These are phyloP conservation scores for Linnaemya vulpina DNA, from an alignment of 2,888 invertebrate species.

Conservation along the genomic window DNA sequence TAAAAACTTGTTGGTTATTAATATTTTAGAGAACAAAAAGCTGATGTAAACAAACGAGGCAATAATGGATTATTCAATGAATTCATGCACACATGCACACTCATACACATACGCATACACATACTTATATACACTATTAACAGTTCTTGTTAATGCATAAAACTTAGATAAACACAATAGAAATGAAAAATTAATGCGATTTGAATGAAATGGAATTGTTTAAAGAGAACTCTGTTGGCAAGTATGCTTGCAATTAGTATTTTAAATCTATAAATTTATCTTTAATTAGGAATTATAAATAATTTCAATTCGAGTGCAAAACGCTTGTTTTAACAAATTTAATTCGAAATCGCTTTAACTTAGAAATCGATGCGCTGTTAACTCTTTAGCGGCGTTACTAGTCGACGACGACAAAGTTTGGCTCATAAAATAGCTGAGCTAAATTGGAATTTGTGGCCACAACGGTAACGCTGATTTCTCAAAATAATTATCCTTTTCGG, in stretches of 20 bases:
- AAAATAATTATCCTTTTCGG: no score
- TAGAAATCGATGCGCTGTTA: no score
- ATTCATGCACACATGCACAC: conserved; percentile 36
- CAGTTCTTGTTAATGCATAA: not conserved
- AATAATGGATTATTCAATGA: conserved; percentile 28
- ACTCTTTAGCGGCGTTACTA: no score
- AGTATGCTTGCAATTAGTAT: not conserved
- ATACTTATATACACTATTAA: not conserved
- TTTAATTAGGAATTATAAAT: conserved; percentile 1
- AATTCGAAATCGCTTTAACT: no score
- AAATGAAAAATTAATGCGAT: not conserved
- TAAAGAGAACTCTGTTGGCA: not conserved
- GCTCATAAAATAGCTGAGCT: no score
- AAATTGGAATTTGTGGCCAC: no score
- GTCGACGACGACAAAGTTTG: no score
- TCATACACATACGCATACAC: not conserved
- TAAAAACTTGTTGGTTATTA: conserved; percentile 11
- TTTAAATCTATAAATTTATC: conserved; percentile 7
- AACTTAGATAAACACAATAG: conserved; percentile 6
- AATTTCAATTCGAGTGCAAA: not conserved
- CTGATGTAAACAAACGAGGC: conserved; percentile 38
- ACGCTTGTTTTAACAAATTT: no score
- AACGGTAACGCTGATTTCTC: no score
- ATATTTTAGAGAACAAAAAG: conserved; percentile 30
- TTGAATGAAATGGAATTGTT: conserved; percentile 3